Evolutionary conservation across 2,797 vertebrate species (phyloP).

Genomic region (Phalanger gymnotis): DNA sequence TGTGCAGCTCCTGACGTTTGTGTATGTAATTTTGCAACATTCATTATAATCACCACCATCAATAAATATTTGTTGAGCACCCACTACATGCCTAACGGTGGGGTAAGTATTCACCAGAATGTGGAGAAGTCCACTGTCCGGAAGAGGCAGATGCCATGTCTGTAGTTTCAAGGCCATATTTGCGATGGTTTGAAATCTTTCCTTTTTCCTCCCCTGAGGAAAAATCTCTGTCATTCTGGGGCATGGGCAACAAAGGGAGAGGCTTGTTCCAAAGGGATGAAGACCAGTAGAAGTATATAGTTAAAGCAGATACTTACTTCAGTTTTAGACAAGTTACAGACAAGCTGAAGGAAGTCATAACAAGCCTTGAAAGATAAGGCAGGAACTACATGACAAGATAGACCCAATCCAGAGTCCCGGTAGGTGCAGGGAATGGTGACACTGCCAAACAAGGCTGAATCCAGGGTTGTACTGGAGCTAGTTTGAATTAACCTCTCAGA

Average conservation of each 20-base stretch:
- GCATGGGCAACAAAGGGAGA: background rate
- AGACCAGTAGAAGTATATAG: background rate
- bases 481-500: background rate
- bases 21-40: background rate
- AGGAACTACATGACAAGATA: background rate
- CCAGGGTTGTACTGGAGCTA: background rate
- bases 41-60: constrained; percentile 2
- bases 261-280: background rate
- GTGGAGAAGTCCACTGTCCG: constrained; percentile 31
- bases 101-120: constrained; percentile 8
- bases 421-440: background rate
- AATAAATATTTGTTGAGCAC: constrained; percentile 17
- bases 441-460: background rate
- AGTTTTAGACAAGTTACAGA: background rate
- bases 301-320: background rate
- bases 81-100: background rate
- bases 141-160: constrained; percentile 13
- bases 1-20: constrained; percentile 14
- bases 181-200: background rate
- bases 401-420: background rate
- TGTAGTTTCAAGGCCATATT: background rate
- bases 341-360: background rate
- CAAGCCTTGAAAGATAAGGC: background rate
- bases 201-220: constrained; percentile 5
- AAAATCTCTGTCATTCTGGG: background rate